Evolutionary conservation across 1,140 invertebrate species (phyloP), one percentile per base, ranked within the genome.

Genomic region (Drosophila arizonae): DNA sequence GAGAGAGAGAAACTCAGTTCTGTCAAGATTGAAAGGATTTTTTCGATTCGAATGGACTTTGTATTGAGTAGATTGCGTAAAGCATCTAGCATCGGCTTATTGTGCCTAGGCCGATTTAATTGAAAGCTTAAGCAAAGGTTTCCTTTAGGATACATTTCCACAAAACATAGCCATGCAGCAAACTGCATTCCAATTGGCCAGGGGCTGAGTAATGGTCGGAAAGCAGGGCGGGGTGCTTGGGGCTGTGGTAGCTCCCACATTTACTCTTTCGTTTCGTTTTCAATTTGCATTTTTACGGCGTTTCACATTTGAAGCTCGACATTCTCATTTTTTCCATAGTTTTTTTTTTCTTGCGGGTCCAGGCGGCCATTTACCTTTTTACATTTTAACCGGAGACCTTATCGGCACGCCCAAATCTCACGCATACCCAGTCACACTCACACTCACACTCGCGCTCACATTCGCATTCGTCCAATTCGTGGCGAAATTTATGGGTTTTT

Each of bases 261-360:
- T 79, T 84, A 84, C 80, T 84, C 84, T 84, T 84, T 63, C 61
- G 66, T 28, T 65, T 64, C 68, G 57, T 72, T 65, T 84, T 84
- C 80, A 84, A 84, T 84, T 84, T 84, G 80, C 80, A 84, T 84
- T 84, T 84, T 84, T 79, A 76, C 72, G 54, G 75, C 78, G 70
- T 55, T 76, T 63, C 57, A 61, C 51, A 68, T 67, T 60, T 67
- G 63, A 36, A 36, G 17, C 46, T 17, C 15, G 21, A 6, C 8
- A 17, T 4, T 46, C 43, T n/a, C 15, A 17, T 41, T 26, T 50
- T 73, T 72, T 28, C 0, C 21, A 24, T 24, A 30, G 13, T 33
- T 43, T 45, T 43, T 33, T 33, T 26, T 21, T 56, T 11, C 10
- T 60, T 33, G 26, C 28, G n/a, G 26, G 26, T 54, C 2, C 54